Base-by-base conservation (phyloP, 2,797 vertebrate species). In the Acipenser oxyrinchus region DNA sequence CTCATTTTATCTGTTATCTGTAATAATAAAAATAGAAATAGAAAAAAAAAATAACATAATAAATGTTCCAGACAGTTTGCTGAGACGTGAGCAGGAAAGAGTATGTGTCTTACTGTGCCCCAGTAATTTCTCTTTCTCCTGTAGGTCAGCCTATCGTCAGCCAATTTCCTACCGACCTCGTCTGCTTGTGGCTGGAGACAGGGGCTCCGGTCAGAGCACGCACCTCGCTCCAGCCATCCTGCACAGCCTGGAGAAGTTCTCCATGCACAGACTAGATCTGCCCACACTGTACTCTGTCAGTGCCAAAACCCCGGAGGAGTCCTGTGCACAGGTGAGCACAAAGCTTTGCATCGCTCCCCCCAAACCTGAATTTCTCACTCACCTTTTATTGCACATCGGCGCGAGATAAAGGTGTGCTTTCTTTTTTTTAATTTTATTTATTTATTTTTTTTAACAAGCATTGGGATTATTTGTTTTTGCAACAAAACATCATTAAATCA, bases 241-340 rank as follows among this genome's bases (percentile, higher is more conserved):
- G 82, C 94, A 99, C 85, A 90, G 91, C 81, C 90, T 99, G 74
- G 96, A 99, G 86, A 96, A 95, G 83, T 93, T 99, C 82, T 93
- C 93, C 13, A 95, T 99, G 73, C 95, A 99, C 83, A 90, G 93
- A 72, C 86, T 99, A 63, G 97, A 99, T 85, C 89, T 99, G 78
- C 96, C 96, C 84, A 95, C 94, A 72, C 93, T 99, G 75, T 99
- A 97, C 89, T 99, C 96, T 70, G 89, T 97, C 82, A 98, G 95
- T 82, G 93, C 94, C 79, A 97, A 96, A 89, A 99, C 96, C 57
- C 97, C 97, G 62, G 97, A 99, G 82, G 97, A 99, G 86, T 99
- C 96, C 9, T 99, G 97, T 76, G 94, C 96, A 85, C 97, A 99
- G 96, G 97, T 98, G 82, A 74, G 84, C 6, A 1, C 52, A 15